Percentiles rank a stretch among this genome's conserved stretches.
Conservation (phyloP, 2,888 invertebrate species). For the Itoplectis maculator region DNA sequence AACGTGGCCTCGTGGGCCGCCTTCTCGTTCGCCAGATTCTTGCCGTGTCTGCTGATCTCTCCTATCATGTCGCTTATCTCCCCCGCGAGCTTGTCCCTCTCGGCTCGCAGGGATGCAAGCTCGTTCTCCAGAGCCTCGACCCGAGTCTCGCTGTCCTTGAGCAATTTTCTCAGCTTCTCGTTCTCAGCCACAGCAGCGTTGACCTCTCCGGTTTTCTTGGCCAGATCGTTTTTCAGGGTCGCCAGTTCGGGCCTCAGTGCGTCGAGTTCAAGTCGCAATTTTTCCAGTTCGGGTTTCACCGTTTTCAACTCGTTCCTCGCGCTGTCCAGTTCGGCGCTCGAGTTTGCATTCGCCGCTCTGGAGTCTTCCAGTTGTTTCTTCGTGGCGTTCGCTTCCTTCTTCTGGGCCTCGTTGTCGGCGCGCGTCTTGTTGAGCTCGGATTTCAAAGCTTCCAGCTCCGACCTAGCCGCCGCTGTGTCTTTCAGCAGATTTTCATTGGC, state of each 20-base stretch:
- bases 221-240: constrained; percentile 37
- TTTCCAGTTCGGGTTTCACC: constrained; percentile 50
- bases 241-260: constrained; percentile 45
- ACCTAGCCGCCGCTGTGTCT: constrained; percentile 48
- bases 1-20: constrained; percentile 54
- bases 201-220: constrained; percentile 34
- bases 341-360: constrained; percentile 10
- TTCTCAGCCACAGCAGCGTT: constrained; percentile 43
- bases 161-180: constrained; percentile 54
- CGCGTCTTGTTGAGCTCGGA: constrained; percentile 63
- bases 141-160: constrained; percentile 59
- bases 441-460: constrained; percentile 64
- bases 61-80: constrained; percentile 66
- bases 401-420: constrained; percentile 58
- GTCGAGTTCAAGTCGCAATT: constrained; percentile 37
- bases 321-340: constrained; percentile 34
- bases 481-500: constrained; percentile 66
- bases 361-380: constrained; percentile 66
- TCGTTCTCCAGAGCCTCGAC: constrained; percentile 65
- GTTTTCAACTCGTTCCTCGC: constrained; percentile 54
- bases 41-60: constrained; percentile 65
- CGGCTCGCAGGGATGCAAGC: constrained; percentile 46
- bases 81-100: constrained; percentile 59
- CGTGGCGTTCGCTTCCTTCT: constrained; percentile 62
- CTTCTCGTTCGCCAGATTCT: constrained; percentile 65